Evolutionary conservation across 2,888 invertebrate species (phyloP), one percentile per base, ranked within the genome.

Genomic region (Xylocampa areola): DNA sequence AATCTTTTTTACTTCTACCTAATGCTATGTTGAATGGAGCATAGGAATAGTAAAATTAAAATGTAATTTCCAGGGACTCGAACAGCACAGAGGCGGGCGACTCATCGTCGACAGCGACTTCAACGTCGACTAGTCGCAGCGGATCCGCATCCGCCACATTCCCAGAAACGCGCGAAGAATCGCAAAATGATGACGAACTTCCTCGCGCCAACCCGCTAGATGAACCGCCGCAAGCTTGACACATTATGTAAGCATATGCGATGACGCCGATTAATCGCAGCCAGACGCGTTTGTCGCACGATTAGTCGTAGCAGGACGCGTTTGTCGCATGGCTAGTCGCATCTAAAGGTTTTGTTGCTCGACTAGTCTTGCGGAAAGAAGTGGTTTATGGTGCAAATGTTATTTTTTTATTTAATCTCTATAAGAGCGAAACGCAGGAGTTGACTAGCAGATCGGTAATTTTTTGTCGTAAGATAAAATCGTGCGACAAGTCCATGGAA

Each of bases 211-310:
- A 85, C 66, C 88, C 92, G 0, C 68, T 92, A 0, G 94, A 94
- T 70, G 94, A 94, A 54, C 94, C 94, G 5, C 94, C 94, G 21
- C 94, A 94, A 48, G 94, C 94, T 73, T 94, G 91, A 93, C 89
- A 59, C 16, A 23, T 25, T 21, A 4, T 43, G 25, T 58, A 43
- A 41, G 7, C 14, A 2, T n/a, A 6, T 11, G n/a, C 6, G 30
- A 37, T n/a, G n/a, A 27, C 52, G 32, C n/a, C 27, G n/a, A 39
- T 17, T 39, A 10, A 16, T 25, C 25, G 16, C 21, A 17, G n/a
- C n/a, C n/a, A n/a, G n/a, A n/a, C n/a, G 5, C 16, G 4, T 8
- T 25, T 25, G 19, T n/a, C 33, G 13, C 17, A 23, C 27, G 35
- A 40, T 14, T 40, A n/a, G 14, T 27, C 23, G 17, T 14, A 19